Percentiles rank a stretch among this genome's conserved stretches.
Evolutionary conservation across 1,140 invertebrate genomes (phyloP).

Genomic region (Cherax quadricarinatus): DNA sequence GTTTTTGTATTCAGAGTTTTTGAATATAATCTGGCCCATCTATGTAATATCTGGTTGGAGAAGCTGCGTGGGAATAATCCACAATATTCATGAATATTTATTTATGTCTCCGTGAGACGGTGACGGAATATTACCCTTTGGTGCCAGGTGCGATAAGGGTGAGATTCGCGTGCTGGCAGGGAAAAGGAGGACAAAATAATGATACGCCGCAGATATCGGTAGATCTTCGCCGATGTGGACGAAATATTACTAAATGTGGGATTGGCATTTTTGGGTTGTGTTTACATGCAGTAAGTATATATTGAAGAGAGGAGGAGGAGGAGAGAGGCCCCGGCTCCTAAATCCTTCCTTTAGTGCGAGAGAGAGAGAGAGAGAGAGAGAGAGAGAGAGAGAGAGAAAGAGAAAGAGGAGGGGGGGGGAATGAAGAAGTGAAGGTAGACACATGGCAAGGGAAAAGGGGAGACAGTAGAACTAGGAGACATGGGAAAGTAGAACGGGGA

Average conservation of each 20-base stretch:
- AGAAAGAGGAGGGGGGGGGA: not conserved
- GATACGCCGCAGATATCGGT: constrained; percentile 25
- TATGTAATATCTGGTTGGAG: constrained; percentile 26
- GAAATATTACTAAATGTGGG: constrained; percentile 56
- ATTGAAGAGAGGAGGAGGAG: not conserved
- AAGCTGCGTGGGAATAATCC: constrained; percentile 50
- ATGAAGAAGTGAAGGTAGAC: not conserved
- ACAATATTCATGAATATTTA: constrained; percentile 44
- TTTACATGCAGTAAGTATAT: constrained; percentile 45
- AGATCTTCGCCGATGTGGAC: constrained; percentile 1
- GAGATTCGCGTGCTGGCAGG: not conserved
- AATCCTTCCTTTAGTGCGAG: not conserved
- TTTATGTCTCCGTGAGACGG: not conserved
- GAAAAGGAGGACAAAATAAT: constrained; percentile 10
- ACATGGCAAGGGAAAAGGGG: too few relatives aligned
- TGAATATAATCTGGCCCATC: constrained; percentile 35
- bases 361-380: not conserved
- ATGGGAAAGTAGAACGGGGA: too few relatives aligned
- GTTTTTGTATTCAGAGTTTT: constrained; percentile 1
- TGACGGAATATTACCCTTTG: not conserved
- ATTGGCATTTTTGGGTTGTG: constrained; percentile 44
- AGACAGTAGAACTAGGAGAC: too few relatives aligned
- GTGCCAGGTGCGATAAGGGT: not conserved
- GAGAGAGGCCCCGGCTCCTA: not conserved
- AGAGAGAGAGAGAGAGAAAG: not conserved